These are phyloP conservation scores for Sciurus niger DNA, from an alignment of 2,113 vertebrate species.

Conservation along the genomic window DNA sequence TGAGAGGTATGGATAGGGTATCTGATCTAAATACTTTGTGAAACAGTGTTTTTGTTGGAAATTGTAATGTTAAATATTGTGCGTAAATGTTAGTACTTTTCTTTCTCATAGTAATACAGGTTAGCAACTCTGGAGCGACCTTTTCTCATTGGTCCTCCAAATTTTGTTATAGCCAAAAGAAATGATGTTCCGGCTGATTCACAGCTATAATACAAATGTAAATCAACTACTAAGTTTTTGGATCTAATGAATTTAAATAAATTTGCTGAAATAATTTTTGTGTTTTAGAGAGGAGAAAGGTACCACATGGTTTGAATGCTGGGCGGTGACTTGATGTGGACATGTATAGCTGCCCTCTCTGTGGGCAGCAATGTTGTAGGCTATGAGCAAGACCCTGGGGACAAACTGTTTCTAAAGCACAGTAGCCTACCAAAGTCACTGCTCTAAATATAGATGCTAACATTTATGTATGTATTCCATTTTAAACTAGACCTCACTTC, in stretches of 20 bases:
- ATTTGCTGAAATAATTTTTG: not conserved
- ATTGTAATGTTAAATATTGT: not conserved
- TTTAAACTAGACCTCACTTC: not conserved
- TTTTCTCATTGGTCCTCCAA: not conserved
- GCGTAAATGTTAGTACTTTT: not conserved
- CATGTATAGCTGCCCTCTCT: rapidly evolving
- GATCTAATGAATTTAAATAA: not conserved
- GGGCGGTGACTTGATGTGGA: not conserved
- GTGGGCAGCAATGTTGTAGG: not conserved
- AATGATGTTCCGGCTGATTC: not conserved
- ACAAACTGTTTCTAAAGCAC: not conserved
- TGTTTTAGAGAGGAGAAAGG: not conserved
- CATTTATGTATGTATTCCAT: not conserved
- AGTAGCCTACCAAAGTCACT: not conserved
- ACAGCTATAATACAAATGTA: not conserved
- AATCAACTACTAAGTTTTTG: not conserved
- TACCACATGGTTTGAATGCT: not conserved
- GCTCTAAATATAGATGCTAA: not conserved
- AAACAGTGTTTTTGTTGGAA: not conserved
- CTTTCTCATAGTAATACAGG: not conserved
- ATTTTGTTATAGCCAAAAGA: not conserved
- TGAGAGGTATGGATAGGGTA: not conserved
- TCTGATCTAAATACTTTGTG: not conserved
- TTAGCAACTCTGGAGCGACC: not conserved
- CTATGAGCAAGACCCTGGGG: not conserved